phyloP scores from a whole-genome alignment of 2,797 vertebrate species.

The Uromys caudimaculatus region DNA sequence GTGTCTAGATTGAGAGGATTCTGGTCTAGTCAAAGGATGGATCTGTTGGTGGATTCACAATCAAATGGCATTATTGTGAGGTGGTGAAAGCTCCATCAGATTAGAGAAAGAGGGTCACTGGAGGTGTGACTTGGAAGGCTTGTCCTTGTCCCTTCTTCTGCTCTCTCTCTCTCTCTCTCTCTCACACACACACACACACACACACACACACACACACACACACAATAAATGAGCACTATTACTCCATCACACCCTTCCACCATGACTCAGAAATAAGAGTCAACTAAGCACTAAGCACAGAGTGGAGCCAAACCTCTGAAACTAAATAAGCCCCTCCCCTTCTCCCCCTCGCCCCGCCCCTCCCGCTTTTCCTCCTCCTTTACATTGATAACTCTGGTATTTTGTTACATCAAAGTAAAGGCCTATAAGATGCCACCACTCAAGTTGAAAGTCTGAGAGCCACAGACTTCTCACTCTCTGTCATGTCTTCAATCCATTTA shows the following conservation, averaged over 20 bases:
- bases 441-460: neutral
- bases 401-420: neutral
- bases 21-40: neutral
- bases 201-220: no score
- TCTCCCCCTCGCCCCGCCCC: no score
- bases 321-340: neutral
- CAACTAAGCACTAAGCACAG: neutral
- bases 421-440: neutral
- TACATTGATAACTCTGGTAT: no score
- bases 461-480: neutral
- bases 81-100: neutral
- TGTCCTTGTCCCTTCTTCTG: neutral
- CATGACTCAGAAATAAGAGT: neutral
- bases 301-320: neutral
- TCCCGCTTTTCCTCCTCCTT: no score
- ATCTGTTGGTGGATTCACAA: neutral
- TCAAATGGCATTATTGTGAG: neutral
- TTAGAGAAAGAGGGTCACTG: neutral
- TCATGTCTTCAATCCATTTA: neutral
- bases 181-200: no score
- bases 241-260: no score
- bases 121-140: neutral
- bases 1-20: neutral
- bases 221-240: neutral
- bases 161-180: neutral